Conservation (phyloP, 1,140 invertebrate species). For the Brachionus paranguensis region DNA sequence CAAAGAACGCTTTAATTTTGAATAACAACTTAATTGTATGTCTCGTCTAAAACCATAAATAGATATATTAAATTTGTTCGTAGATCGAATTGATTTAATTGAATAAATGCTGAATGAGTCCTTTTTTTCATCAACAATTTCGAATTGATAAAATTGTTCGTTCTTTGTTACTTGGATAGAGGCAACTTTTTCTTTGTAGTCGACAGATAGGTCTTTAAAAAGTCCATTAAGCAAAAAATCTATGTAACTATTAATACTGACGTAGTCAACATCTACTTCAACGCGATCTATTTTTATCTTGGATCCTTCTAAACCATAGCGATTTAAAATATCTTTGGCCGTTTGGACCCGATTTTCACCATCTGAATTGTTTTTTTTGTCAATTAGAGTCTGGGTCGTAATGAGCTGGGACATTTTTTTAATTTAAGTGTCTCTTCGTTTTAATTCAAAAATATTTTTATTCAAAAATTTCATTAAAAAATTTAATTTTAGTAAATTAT, state of each 20-base stretch:
- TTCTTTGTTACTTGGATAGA: constrained; percentile 8
- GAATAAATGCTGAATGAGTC: not conserved
- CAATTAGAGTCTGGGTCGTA: not conserved
- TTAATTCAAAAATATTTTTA: too few relatives aligned
- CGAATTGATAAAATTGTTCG: constrained; percentile 12
- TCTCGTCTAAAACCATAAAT: constrained; percentile 6
- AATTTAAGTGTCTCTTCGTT: too few relatives aligned
- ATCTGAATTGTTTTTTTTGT: not conserved
- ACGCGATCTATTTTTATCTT: not conserved
- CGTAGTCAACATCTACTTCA: not conserved
- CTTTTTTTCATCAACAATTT: constrained; percentile 24
- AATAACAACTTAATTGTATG: not conserved
- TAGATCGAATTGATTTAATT: constrained; percentile 1
- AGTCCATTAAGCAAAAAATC: constrained; percentile 6
- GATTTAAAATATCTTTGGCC: not conserved
- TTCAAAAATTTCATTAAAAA: too few relatives aligned
- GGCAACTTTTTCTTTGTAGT: constrained; percentile 7
- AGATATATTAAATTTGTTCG: not conserved
- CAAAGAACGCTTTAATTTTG: not conserved
- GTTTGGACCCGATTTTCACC: not conserved
- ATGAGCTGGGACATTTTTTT: too few relatives aligned
- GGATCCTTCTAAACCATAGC: not conserved
- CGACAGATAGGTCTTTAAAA: not conserved
- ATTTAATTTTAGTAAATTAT: too few relatives aligned
- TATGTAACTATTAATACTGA: not conserved